Base-by-base conservation (phyloP, 2,888 invertebrate species). In the Mythimna loreyi region DNA sequence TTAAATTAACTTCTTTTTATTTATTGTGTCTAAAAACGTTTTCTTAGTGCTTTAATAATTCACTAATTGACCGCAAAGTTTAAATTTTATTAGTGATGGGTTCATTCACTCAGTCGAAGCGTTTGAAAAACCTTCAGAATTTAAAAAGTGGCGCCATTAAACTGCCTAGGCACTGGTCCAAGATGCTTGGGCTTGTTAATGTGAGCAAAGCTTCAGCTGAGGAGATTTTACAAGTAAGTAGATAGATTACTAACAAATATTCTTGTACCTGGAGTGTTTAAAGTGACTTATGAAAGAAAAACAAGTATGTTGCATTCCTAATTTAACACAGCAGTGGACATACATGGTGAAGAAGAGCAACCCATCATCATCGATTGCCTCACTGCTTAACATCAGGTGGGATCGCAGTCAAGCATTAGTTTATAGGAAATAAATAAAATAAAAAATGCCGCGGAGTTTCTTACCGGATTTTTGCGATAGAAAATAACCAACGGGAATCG, bases 161-260 rank as follows among this genome's bases (percentile, higher is more conserved):
- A 67, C 67, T 94, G 11, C 92, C 94, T 0, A 86, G 92, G 0
- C 92, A 93, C 75, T 92, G 92, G 91, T 93, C 94, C 0, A 94
- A 92, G 79, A 92, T 94, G 88, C 82, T 93, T 56, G 92, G 94
- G 7, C 83, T 92, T 5, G 85, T 87, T 0, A 90, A 87, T 59
- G 75, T 88, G 25, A 89, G 84, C 63, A 92, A 91, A 75, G 80
- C 86, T 11, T 85, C 90, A 0, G 75, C 86, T 71, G 93, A 93
- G 62, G 93, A 93, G 75, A 87, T 94, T 63, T 85, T 94, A 21
- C 86, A 92, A 83, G 94, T 94, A 88, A 91, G 91, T 89, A 16
- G 3, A 40, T 13, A 36, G 0, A 28, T 1, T 9, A 19, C 2
- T 28, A 9, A 0, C 36, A 50, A 6, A 40, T 16, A 11, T n/a